phyloP scores from a whole-genome alignment of 2,888 invertebrate genomes.

The Patella ulyssiponensis region DNA sequence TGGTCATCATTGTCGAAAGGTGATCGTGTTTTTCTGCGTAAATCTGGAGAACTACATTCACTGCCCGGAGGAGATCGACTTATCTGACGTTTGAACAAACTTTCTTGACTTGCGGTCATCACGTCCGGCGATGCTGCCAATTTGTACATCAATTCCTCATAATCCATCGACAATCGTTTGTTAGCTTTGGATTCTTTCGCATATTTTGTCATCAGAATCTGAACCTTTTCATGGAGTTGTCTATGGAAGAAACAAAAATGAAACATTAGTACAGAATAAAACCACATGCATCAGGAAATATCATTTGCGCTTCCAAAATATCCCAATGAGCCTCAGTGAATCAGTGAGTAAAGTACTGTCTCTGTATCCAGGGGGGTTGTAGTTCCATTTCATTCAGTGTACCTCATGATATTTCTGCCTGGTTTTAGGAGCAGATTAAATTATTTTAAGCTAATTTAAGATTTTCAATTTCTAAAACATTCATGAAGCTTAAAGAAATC shows the following conservation, averaged over 20 bases:
- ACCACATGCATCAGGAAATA: no score
- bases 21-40: constrained; percentile 42
- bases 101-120: constrained; percentile 51
- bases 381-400: no score
- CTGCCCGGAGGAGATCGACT: constrained; percentile 52
- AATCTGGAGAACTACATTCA: constrained; percentile 46
- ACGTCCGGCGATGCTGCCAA: constrained; percentile 72
- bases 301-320: no score
- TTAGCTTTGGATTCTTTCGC: constrained; percentile 86
- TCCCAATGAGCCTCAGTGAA: no score
- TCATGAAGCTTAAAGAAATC: no score
- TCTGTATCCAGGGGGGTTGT: no score
- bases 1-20: constrained; percentile 37
- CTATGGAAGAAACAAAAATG: constrained; percentile 68
- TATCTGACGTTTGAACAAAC: constrained; percentile 48
- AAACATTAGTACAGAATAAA: no score
- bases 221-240: constrained; percentile 80
- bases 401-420: no score
- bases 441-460: no score
- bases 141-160: constrained; percentile 91
- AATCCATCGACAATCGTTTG: constrained; percentile 83
- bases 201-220: constrained; percentile 77
- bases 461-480: no score
- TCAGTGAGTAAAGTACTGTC: no score
- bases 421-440: no score